A percentile compares a stretch with the other conserved stretches of the same genome.
Conservation (phyloP, 2,113 vertebrate genomes). For the Nettapus auritus region DNA sequence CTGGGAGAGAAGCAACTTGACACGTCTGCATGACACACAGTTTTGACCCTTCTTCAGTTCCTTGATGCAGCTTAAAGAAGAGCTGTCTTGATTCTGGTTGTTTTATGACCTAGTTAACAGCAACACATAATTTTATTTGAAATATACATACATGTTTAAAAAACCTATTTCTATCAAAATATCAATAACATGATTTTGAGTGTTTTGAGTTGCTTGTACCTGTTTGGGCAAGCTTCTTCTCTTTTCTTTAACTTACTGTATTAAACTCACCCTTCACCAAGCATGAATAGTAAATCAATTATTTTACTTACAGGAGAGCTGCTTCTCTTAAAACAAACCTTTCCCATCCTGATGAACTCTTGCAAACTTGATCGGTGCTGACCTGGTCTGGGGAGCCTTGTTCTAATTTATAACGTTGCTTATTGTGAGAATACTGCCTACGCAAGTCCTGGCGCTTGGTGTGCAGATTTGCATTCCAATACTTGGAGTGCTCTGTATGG, state of each 20-base stretch:
- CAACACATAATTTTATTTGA: background rate
- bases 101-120: background rate
- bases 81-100: background rate
- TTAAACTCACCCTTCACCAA: background rate
- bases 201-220: background rate
- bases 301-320: background rate
- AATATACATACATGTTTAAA: background rate
- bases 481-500: background rate
- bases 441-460: background rate
- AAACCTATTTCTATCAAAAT: background rate
- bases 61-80: background rate
- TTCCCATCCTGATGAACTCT: conserved; percentile 21
- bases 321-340: background rate
- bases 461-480: conserved; percentile 50
- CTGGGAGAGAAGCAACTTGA: background rate
- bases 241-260: background rate
- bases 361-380: background rate
- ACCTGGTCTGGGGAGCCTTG: background rate
- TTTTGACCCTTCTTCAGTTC: background rate
- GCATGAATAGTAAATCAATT: background rate
- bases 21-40: background rate
- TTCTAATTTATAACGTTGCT: background rate
- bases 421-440: background rate
- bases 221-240: background rate
- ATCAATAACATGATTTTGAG: background rate